A percentile compares a stretch with the other conserved stretches of the same genome.
Conservation (phyloP, 2,888 invertebrate species). For the Rhingia campestris region DNA sequence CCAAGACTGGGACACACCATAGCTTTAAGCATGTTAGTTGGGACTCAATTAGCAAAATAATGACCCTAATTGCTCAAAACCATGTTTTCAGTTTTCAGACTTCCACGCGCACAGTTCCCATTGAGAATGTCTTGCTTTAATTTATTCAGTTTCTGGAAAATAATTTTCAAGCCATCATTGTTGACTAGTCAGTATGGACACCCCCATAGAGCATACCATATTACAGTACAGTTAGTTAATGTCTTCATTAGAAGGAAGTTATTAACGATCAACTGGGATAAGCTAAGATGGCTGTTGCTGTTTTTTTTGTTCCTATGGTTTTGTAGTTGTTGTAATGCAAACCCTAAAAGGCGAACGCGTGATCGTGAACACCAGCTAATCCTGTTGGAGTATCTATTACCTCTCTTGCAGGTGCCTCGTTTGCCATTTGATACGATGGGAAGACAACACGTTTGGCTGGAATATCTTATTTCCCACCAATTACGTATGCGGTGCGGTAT, state of each 20-base stretch:
- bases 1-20: too few species aligned
- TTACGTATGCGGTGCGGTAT: conserved; percentile 56
- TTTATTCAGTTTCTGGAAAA: conserved; percentile 56
- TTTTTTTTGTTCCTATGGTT: conserved; percentile 20
- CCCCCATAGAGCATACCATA: conserved; percentile 49
- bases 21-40: conserved; percentile 18
- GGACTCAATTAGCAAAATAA: conserved; percentile 62
- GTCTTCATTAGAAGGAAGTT: conserved; percentile 71
- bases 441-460: conserved; percentile 43
- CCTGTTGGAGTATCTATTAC: conserved; percentile 68
- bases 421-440: conserved; percentile 45
- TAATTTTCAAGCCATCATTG: conserved; percentile 48
- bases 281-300: background rate
- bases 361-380: conserved; percentile 73
- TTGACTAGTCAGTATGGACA: conserved; percentile 13
- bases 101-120: conserved; percentile 6
- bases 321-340: background rate
- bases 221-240: conserved; percentile 46
- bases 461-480: conserved; percentile 65
- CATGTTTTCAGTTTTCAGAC: conserved; percentile 40
- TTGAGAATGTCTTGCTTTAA: conserved; percentile 19
- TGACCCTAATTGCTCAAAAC: conserved; percentile 35
- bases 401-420: conserved; percentile 65
- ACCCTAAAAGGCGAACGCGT: conserved; percentile 72
- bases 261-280: conserved; percentile 70